Evolutionary conservation across 1,140 invertebrate species (phyloP), one percentile per base, ranked within the genome.

Genomic region (Conus ventricosus): DNA sequence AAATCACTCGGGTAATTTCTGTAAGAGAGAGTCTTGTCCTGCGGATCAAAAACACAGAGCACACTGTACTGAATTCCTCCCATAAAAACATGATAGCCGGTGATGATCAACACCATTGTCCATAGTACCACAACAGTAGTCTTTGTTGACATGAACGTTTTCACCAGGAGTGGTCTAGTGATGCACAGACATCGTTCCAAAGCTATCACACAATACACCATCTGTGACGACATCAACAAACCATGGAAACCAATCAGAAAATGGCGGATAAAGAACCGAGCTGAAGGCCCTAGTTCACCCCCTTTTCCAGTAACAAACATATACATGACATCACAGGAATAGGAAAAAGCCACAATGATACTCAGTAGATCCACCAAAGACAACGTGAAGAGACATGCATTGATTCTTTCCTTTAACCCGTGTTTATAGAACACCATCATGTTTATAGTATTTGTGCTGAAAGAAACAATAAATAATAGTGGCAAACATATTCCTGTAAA

Each of bases 191-290:
- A 71, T 20, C 67, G 11, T 4, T 71, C 67, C 67, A 71, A 20
- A 71, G 67, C 67, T 20, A 71, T n/a, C 67, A 71, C 67, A 71
- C 67, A 71, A 8, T 71, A 71, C 67, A 71, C 67, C 67, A 71
- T 71, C 67, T 71, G 67, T 17, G 67, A 71, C 6, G 67, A 13
- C 13, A 13, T 71, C 67, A 23, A n/a, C 67, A 71, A 20, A 1
- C 67, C 67, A 20, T 20, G 20, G 6, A 71, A n/a, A 71, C 67
- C 67, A 20, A 71, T n/a, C 67, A 71, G 6, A 71, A 23, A 71
- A 71, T 71, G 6, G 11, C 67, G 67, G 13, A 71, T 71, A 20
- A 71, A 71, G 23, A 71, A 71, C 67, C 10, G 67, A 71, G 67
- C 67, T 71, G 67, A 71, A 4, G 67, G 67, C 20, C 67, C 67